Base-by-base conservation (phyloP, 1,140 invertebrate genomes). In the Brachystomella parvula region DNA sequence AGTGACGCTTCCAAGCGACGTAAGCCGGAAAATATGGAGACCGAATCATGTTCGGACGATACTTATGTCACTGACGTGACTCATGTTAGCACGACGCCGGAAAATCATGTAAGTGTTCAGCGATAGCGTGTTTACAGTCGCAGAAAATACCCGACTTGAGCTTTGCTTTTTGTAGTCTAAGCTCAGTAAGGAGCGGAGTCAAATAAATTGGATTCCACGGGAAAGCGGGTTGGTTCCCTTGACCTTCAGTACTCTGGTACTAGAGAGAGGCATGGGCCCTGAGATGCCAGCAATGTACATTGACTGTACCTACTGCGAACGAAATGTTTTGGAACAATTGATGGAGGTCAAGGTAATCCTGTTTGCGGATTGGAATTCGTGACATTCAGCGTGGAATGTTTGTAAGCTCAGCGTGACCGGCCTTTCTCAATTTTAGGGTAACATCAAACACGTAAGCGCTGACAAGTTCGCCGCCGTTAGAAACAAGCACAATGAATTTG, bases 321-420 rank as follows among this genome's bases (percentile, higher is more conserved):
- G 66, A 29, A 30, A 64, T 17, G 61, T 73, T 12, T 31, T 73
- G 2, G 66, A 70, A 61, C 24, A 60, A 24, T 39, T 73, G 28
- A 73, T 73, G 68, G 68, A 68, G 6, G 47, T 70, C 0, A 73
- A 73, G 66, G 69, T 73, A 63, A 56, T 28, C n/a, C n/a, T n/a
- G n/a, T n/a, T n/a, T n/a, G n/a, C n/a, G n/a, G n/a, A n/a, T n/a
- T n/a, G n/a, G n/a, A n/a, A n/a, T n/a, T n/a, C n/a, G n/a, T n/a
- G n/a, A n/a, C 12, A 53, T 39, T 39, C 19, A 19, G 35, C 6
- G 35, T 39, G 19, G 19, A 39, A 19, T 9, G 35, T 39, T 39
- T 39, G 6, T 6, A 39, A 39, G 6, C n/a, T 19, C 35, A 9
- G 35, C 35, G 6, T 39, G 6, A 39, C 35, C 6, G 6, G 31